These are phyloP conservation scores for Pangasius sanitwongsei DNA, from an alignment of 2,797 vertebrate genomes.

Conservation along the genomic window DNA sequence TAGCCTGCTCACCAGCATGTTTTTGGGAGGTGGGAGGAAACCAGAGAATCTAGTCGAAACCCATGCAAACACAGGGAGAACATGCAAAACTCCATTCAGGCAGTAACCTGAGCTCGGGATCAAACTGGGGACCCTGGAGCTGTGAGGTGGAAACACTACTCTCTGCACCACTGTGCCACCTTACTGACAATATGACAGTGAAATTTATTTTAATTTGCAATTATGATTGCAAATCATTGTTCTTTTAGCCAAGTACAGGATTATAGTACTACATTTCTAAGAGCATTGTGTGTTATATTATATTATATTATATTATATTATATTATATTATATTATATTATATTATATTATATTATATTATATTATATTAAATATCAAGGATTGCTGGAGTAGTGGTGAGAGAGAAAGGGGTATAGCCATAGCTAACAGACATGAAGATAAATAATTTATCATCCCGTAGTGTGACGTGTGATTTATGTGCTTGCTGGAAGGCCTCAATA, in stretches of 20 bases:
- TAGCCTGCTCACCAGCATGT: background rate
- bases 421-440: constrained; percentile 32
- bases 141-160: background rate
- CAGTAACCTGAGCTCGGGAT: background rate
- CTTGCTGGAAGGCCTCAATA: constrained; percentile 14
- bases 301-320: too few species aligned
- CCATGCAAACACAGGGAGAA: background rate
- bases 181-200: background rate
- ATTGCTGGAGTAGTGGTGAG: background rate
- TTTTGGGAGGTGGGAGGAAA: background rate
- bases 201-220: background rate
- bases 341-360: too few species aligned
- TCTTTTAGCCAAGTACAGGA: background rate
- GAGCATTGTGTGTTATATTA: background rate
- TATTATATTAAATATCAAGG: background rate
- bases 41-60: background rate
- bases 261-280: background rate
- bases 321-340: too few species aligned
- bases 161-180: background rate
- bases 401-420: constrained; percentile 19
- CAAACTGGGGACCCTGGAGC: background rate
- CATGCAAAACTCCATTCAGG: background rate
- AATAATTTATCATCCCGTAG: constrained; percentile 28
- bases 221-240: background rate
- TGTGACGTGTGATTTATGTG: constrained; percentile 39